Percentiles rank a stretch among this genome's conserved stretches.
phyloP scores from a whole-genome alignment of 2,797 vertebrate genomes.

The Sparidentex hasta region DNA sequence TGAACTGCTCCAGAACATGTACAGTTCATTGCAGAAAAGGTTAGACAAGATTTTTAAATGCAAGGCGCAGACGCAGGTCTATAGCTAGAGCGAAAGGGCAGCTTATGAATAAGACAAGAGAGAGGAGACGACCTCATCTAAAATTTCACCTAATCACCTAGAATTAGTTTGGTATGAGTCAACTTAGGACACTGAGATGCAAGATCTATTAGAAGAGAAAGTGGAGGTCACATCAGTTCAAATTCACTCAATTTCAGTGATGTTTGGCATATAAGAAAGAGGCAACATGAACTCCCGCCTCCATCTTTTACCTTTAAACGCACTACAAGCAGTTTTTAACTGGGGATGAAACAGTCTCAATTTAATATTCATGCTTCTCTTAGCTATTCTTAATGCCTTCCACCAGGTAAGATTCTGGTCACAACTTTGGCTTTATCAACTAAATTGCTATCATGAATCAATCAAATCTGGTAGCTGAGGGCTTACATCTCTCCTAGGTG shows the following conservation, averaged over 20 bases:
- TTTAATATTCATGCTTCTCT: too few relatives aligned
- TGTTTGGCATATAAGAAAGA: constrained; percentile 48
- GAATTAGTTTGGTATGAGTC: constrained; percentile 59
- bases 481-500: too few relatives aligned
- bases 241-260: constrained; percentile 32
- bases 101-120: constrained; percentile 69
- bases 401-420: too few relatives aligned
- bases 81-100: constrained; percentile 63
- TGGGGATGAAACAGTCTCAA: too few relatives aligned
- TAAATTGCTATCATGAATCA: too few relatives aligned
- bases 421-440: too few relatives aligned
- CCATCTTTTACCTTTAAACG: constrained; percentile 26
- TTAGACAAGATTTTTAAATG: constrained; percentile 64
- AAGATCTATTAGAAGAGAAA: constrained; percentile 50
- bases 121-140: constrained; percentile 63
- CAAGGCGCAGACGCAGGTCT: constrained; percentile 48
- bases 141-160: constrained; percentile 27
- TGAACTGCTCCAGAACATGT: constrained; percentile 35
- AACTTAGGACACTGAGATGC: constrained; percentile 31
- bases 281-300: not conserved
- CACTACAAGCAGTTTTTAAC: too few relatives aligned
- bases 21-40: constrained; percentile 59
- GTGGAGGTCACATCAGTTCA: constrained; percentile 49
- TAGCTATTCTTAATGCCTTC: too few relatives aligned
- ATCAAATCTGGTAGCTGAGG: too few relatives aligned